Evolutionary conservation across 2,797 vertebrate species (phyloP).

Genomic region (Squalus acanthias): DNA sequence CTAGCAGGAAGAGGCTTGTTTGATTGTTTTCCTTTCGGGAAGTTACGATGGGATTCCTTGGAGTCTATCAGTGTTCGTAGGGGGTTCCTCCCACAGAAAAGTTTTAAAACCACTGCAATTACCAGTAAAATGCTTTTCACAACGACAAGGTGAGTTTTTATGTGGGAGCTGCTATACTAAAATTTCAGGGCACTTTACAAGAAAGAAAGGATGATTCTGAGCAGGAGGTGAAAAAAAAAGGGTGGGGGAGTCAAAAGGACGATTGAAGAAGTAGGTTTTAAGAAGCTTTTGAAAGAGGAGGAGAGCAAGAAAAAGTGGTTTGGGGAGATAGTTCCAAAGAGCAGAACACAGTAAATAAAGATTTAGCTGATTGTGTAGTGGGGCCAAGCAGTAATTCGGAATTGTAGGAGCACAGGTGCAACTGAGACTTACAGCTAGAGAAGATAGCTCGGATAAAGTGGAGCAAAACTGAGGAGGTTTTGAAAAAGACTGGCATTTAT

Average conservation of each 20-base stretch:
- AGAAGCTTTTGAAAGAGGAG: neutral
- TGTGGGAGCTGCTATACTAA: neutral
- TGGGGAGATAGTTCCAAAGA: neutral
- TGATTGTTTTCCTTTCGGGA: neutral
- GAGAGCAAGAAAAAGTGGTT: neutral
- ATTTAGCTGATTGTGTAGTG: neutral
- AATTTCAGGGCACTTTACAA: neutral
- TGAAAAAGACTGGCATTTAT: neutral
- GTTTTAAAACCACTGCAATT: neutral
- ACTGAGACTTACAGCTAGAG: neutral
- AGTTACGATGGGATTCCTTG: neutral
- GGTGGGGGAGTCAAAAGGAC: neutral
- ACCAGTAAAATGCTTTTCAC: neutral
- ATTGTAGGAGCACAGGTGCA: neutral
- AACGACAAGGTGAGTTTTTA: neutral
- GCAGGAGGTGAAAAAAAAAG: neutral
- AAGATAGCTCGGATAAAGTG: neutral
- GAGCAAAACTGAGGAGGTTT: neutral
- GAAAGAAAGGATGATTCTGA: neutral
- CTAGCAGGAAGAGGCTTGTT: neutral
- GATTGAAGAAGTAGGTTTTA: neutral
- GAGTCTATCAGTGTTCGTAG: neutral
- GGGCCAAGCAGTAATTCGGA: neutral
- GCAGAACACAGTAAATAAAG: neutral
- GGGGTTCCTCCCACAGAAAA: neutral